phyloP scores from a whole-genome alignment of 1,140 invertebrate species.

The Cydia strobilella region DNA sequence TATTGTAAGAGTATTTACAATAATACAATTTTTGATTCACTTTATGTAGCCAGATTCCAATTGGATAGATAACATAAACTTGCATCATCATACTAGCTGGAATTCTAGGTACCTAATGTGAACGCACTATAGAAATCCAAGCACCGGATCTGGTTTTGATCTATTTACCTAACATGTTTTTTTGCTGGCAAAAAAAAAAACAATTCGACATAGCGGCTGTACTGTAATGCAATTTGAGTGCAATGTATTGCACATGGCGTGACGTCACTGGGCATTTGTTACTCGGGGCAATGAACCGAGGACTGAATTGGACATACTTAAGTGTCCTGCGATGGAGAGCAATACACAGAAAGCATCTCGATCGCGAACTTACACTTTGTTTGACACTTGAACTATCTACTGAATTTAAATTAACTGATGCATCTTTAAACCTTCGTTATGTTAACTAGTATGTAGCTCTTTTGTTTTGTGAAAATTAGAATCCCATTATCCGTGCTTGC shows the following conservation, averaged over 20 bases:
- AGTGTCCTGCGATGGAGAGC: constrained; percentile 56
- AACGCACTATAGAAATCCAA: background rate
- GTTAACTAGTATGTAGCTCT: background rate
- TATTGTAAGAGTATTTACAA: background rate
- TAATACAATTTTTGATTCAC: background rate
- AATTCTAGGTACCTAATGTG: background rate
- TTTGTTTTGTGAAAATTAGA: no score
- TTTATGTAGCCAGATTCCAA: constrained; percentile 4
- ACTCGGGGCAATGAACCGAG: constrained; percentile 61
- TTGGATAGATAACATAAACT: background rate
- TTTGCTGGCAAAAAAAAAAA: constrained; percentile 32
- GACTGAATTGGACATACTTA: constrained; percentile 67
- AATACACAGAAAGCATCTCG: constrained; percentile 50
- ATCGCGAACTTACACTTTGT: constrained; percentile 50
- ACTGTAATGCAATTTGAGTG: constrained; percentile 56
- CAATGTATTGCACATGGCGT: constrained; percentile 56
- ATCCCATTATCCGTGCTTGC: no score
- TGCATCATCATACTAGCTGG: background rate
- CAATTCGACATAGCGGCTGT: constrained; percentile 37
- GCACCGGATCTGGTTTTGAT: background rate
- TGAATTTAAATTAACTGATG: background rate
- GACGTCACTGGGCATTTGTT: constrained; percentile 58
- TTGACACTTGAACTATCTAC: constrained; percentile 38
- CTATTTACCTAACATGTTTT: background rate
- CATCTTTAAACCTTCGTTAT: background rate